phyloP scores from a whole-genome alignment of 2,113 vertebrate genomes.

The Antennarius striatus region DNA sequence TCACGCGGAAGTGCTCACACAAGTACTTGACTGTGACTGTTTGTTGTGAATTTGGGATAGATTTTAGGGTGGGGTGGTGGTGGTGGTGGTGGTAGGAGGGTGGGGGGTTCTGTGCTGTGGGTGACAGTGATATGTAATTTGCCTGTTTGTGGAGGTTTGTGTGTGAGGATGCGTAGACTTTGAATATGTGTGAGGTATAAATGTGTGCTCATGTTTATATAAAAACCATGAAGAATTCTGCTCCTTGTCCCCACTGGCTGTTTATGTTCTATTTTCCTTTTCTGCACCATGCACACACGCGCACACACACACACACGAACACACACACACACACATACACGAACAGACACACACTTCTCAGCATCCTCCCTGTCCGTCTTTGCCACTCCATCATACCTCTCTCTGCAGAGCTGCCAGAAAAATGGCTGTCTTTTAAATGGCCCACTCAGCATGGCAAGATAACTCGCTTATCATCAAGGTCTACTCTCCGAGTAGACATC shows the following conservation, averaged over 20 bases:
- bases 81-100: background rate
- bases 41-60: slow-evolving; percentile 3
- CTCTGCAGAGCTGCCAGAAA: slow-evolving; percentile 52
- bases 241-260: slow-evolving; percentile 43
- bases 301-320: slow-evolving; percentile 12
- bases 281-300: slow-evolving; percentile 11
- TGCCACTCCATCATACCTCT: slow-evolving; percentile 60
- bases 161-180: background rate
- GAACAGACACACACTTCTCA: background rate
- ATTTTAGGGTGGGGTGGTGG: background rate
- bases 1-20: slow-evolving; percentile 20
- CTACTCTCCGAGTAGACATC: slow-evolving; percentile 45
- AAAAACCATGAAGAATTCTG: slow-evolving; percentile 16
- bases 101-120: background rate
- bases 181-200: slow-evolving; percentile 8
- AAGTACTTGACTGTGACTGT: background rate
- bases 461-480: slow-evolving; percentile 72
- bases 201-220: slow-evolving; percentile 4
- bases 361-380: slow-evolving; percentile 47
- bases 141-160: slow-evolving; percentile 14
- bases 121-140: slow-evolving; percentile 24
- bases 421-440: slow-evolving; percentile 72
- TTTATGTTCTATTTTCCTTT: slow-evolving; percentile 42
- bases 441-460: slow-evolving; percentile 66
- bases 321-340: background rate